phyloP scores from a whole-genome alignment of 2,113 vertebrate genomes.

The Zosterops lateralis region DNA sequence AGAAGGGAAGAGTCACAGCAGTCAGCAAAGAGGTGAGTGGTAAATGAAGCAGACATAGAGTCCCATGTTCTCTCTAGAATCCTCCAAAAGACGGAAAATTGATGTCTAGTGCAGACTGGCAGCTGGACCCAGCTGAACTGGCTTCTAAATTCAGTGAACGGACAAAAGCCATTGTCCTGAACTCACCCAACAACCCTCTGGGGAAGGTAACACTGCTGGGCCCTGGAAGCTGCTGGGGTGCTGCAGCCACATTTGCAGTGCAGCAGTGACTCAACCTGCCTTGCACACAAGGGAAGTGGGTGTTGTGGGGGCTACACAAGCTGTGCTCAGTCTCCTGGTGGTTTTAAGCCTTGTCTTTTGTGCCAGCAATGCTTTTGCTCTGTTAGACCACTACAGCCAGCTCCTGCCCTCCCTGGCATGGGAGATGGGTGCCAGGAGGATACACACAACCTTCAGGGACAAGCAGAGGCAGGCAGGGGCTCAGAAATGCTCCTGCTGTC shows the following conservation, averaged over 20 bases:
- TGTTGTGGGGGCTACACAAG: neutral
- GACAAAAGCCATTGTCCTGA: slow-evolving; percentile 90
- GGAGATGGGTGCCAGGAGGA: neutral
- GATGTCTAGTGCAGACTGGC: slow-evolving; percentile 84
- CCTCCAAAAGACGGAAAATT: slow-evolving; percentile 36
- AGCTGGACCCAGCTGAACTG: slow-evolving; percentile 83
- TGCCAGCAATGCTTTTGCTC: neutral
- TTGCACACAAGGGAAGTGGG: neutral
- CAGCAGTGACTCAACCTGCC: neutral
- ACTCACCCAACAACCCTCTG: slow-evolving; percentile 94
- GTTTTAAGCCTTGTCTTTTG: neutral
- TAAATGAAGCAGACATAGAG: neutral
- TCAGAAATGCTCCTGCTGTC: neutral
- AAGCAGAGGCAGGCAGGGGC: neutral
- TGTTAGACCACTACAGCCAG: neutral
- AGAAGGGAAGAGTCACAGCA: neutral
- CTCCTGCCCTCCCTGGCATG: neutral
- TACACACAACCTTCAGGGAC: neutral
- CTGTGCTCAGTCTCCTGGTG: neutral
- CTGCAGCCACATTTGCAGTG: neutral
- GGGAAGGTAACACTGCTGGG: slow-evolving; percentile 81
- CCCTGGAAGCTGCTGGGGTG: neutral
- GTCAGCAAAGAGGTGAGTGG: neutral
- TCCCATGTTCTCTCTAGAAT: slow-evolving; percentile 62
- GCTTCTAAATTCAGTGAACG: slow-evolving; percentile 82